phyloP scores from a whole-genome alignment of 2,888 invertebrate species.

The Caenorhabditis uteleia region DNA sequence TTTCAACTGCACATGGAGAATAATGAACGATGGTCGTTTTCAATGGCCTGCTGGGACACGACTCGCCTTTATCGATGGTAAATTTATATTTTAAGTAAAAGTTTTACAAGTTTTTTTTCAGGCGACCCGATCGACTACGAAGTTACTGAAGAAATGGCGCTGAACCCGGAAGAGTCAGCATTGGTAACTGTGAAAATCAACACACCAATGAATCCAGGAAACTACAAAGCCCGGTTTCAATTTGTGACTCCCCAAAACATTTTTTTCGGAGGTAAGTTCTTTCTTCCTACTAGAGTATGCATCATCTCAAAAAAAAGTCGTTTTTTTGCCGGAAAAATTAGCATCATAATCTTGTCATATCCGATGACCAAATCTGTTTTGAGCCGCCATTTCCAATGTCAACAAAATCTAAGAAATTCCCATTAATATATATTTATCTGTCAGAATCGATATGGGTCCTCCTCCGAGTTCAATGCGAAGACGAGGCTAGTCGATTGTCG shows the following conservation, averaged over 20 bases:
- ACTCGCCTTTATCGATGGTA: slow-evolving; percentile 27
- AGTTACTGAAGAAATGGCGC: slow-evolving; percentile 14
- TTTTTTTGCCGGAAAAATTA: too few species aligned
- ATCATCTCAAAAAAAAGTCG: too few species aligned
- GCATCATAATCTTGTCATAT: too few species aligned
- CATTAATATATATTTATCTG: neutral
- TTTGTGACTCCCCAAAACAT: slow-evolving; percentile 39
- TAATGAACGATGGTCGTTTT: slow-evolving; percentile 32
- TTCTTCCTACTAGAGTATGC: neutral
- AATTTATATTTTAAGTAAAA: neutral
- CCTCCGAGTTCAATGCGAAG: slow-evolving; percentile 14
- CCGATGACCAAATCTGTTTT: too few species aligned
- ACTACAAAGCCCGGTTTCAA: slow-evolving; percentile 33
- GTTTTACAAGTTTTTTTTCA: neutral
- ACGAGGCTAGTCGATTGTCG: too few species aligned
- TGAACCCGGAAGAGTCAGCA: slow-evolving; percentile 18
- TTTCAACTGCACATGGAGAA: slow-evolving; percentile 19
- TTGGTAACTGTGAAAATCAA: slow-evolving; percentile 12
- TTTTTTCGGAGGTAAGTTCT: slow-evolving; percentile 29
- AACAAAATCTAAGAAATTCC: too few species aligned
- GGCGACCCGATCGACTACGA: slow-evolving; percentile 40
- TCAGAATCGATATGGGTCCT: slow-evolving; percentile 29
- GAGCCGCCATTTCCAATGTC: too few species aligned
- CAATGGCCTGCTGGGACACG: slow-evolving; percentile 31
- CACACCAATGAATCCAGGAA: slow-evolving; percentile 16